A percentile compares a stretch with the other conserved stretches of the same genome.
Conservation (phyloP, 2,113 vertebrate species). For the Chelonoidis abingdonii region DNA sequence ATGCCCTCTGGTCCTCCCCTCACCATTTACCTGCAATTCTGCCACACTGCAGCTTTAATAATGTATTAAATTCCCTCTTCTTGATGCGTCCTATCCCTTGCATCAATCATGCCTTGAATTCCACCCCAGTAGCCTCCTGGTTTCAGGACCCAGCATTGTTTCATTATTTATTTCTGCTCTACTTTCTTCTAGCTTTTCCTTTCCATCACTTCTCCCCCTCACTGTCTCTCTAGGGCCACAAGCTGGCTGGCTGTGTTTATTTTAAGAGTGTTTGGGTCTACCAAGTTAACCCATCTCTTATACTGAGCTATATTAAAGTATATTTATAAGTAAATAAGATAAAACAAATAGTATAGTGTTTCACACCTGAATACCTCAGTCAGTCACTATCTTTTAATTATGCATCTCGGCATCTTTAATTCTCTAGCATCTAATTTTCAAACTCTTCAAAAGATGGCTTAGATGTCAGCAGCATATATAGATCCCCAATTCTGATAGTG, state of each 20-base stretch:
- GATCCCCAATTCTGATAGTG: neutral
- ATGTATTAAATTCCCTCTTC: neutral
- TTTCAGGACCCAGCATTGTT: neutral
- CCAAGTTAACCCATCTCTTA: neutral
- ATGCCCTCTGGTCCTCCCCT: neutral
- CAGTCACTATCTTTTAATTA: slow-evolving; percentile 46
- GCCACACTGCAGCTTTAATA: neutral
- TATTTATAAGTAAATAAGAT: slow-evolving; percentile 46
- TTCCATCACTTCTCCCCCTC: neutral
- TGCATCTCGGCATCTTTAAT: neutral
- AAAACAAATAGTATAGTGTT: neutral
- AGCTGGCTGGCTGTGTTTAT: neutral
- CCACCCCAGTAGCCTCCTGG: neutral
- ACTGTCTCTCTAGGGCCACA: neutral
- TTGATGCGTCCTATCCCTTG: neutral
- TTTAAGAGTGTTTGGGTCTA: neutral
- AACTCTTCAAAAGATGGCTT: slow-evolving; percentile 12
- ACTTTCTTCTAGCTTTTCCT: neutral
- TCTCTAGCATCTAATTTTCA: slow-evolving; percentile 19
- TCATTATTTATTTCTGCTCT: neutral
- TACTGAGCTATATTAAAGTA: slow-evolving; percentile 21
- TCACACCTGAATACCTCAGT: slow-evolving; percentile 34
- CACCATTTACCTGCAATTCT: neutral
- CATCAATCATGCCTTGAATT: neutral
- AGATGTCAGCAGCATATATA: neutral